Percentiles rank a stretch among this genome's conserved stretches.
phyloP scores from a whole-genome alignment of 2,797 vertebrate genomes.

The Miichthys miiuy region DNA sequence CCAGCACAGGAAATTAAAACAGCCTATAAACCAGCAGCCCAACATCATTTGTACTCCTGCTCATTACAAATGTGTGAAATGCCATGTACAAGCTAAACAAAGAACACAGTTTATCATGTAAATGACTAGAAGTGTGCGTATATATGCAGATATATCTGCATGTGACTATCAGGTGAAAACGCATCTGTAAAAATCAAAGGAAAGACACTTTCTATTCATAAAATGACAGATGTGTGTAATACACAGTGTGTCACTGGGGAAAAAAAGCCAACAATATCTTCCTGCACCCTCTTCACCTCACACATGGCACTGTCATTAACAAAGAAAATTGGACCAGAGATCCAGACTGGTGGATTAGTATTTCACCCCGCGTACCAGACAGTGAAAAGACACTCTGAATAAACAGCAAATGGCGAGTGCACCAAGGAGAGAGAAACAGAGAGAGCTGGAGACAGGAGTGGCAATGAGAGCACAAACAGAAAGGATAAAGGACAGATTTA shows the following conservation, averaged over 20 bases:
- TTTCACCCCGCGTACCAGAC: constrained; percentile 44
- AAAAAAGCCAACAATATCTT: background rate
- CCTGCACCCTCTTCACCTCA: constrained; percentile 11
- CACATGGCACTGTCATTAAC: constrained; percentile 34
- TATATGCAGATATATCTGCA: background rate
- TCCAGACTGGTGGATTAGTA: constrained; percentile 43
- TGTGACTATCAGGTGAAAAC: background rate
- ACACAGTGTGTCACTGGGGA: background rate
- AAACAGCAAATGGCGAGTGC: constrained; percentile 34
- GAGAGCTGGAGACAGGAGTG: constrained; percentile 29
- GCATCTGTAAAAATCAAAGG: background rate
- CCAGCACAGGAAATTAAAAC: constrained; percentile 40
- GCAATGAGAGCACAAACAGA: constrained; percentile 52
- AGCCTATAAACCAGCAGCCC: constrained; percentile 27
- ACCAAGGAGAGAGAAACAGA: constrained; percentile 3
- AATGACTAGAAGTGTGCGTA: constrained; percentile 32
- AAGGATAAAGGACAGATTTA: constrained; percentile 69
- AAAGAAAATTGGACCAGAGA: constrained; percentile 26
- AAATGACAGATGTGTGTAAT: background rate
- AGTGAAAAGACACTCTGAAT: constrained; percentile 41
- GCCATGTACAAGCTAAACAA: constrained; percentile 22
- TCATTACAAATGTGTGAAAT: constrained; percentile 75
- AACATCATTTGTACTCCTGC: constrained; percentile 59
- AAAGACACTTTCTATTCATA: background rate
- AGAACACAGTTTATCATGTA: background rate